These are phyloP conservation scores for Andrena bicolor DNA, from an alignment of 2,888 invertebrate species.

Conservation along the genomic window DNA sequence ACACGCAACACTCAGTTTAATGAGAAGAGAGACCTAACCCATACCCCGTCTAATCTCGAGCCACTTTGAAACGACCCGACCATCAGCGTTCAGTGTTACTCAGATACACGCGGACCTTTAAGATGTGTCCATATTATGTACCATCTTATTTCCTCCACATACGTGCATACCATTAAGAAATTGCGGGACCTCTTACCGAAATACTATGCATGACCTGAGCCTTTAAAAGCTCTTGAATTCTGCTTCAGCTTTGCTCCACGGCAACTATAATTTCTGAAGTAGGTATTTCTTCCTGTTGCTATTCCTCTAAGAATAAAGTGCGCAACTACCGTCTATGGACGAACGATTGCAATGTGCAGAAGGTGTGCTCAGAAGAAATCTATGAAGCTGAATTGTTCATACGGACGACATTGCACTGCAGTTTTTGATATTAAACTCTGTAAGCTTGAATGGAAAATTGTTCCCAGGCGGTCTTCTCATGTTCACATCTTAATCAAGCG, in stretches of 20 bases:
- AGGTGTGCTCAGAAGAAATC: neutral
- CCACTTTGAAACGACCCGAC: slow-evolving; percentile 73
- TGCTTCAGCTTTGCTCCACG: slow-evolving; percentile 2
- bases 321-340: neutral
- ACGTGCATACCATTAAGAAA: slow-evolving; percentile 65
- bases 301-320: neutral
- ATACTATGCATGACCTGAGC: slow-evolving; percentile 27
- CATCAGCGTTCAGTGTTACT: slow-evolving; percentile 67
- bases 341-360: neutral
- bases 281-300: neutral
- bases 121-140: slow-evolving; percentile 48
- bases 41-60: slow-evolving; percentile 70
- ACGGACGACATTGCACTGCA: neutral
- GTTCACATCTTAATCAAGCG: neutral
- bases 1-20: slow-evolving; percentile 84
- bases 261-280: slow-evolving; percentile 19
- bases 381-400: neutral
- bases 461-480: neutral
- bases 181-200: slow-evolving; percentile 41
- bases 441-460: neutral
- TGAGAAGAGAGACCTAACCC: slow-evolving; percentile 81
- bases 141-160: slow-evolving; percentile 60
- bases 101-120: slow-evolving; percentile 55
- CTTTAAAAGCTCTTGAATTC: slow-evolving; percentile 41
- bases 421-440: no score